A percentile compares a stretch with the other conserved stretches of the same genome.
phyloP scores from a whole-genome alignment of 2,888 invertebrate species.

The Neoscelio sp. region DNA sequence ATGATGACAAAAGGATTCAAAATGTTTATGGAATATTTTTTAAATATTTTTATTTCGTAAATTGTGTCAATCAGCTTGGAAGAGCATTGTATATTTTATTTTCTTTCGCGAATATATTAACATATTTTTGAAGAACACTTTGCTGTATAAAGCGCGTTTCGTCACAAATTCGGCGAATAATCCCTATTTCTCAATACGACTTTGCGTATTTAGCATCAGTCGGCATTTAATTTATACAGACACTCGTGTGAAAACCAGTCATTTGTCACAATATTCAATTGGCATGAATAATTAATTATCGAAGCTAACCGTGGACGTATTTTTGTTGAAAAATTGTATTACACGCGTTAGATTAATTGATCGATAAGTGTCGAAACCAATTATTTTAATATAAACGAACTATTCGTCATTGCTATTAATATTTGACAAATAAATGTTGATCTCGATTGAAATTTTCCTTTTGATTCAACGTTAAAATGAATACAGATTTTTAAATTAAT shows the following conservation, averaged over 20 bases:
- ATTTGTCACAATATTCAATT: slow-evolving; percentile 24
- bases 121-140: too few relatives aligned
- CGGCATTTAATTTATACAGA: slow-evolving; percentile 19
- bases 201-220: slow-evolving; percentile 10
- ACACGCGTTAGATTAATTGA: neutral
- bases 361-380: neutral
- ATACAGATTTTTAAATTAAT: too few relatives aligned
- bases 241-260: slow-evolving; percentile 11
- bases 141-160: too few relatives aligned
- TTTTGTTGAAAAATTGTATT: neutral
- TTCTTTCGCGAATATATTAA: too few relatives aligned
- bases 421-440: neutral
- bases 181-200: neutral
- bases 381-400: neutral
- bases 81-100: too few relatives aligned
- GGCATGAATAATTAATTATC: slow-evolving; percentile 5
- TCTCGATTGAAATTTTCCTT: neutral
- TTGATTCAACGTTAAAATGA: neutral
- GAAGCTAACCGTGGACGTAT: neutral
- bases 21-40: too few relatives aligned
- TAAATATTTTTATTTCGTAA: too few relatives aligned
- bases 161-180: slow-evolving; percentile 16
- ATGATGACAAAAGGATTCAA: too few relatives aligned
- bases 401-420: neutral
- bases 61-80: too few relatives aligned